phyloP scores from a whole-genome alignment of 1,140 invertebrate species.

The Drosophila trapezifrons region DNA sequence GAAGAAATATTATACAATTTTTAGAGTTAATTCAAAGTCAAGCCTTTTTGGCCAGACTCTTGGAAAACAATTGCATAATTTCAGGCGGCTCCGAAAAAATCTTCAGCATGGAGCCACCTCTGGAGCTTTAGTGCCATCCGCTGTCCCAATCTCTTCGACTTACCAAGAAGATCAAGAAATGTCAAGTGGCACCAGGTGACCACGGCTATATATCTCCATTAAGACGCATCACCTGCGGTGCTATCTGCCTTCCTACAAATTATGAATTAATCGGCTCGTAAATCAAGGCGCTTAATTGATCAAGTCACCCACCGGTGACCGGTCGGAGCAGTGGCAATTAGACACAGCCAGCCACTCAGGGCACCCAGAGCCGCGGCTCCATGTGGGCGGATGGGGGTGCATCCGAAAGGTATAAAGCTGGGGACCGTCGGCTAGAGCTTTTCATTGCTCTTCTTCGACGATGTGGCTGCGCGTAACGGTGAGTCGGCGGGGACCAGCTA shows the following conservation, averaged over 20 bases:
- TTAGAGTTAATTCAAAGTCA: no score
- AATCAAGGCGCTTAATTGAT: conserved; percentile 66
- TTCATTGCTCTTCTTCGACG: conserved; percentile 62
- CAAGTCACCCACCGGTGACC: conserved; percentile 59
- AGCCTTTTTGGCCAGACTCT: background rate
- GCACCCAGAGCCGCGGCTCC: background rate
- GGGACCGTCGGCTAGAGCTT: conserved; percentile 12
- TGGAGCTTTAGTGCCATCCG: background rate
- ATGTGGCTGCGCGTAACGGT: conserved; percentile 73
- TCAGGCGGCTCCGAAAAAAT: conserved; percentile 26
- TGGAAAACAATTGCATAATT: conserved; percentile 44
- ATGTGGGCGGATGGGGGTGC: conserved; percentile 51
- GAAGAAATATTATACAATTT: rapidly evolving
- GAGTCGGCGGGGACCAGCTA: conserved; percentile 18
- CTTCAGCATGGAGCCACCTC: background rate
- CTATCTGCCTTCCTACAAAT: conserved; percentile 55
- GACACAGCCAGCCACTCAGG: conserved; percentile 18
- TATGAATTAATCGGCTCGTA: conserved; percentile 68
- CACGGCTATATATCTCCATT: conserved; percentile 51
- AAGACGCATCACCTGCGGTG: conserved; percentile 22
- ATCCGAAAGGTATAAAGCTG: conserved; percentile 69
- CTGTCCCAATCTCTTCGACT: conserved; percentile 18
- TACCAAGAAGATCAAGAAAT: conserved; percentile 32
- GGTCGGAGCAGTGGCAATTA: conserved; percentile 51
- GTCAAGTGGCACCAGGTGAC: conserved; percentile 13